Evolutionary conservation across 2,888 invertebrate species (phyloP), one percentile per base, ranked within the genome.

Genomic region (Idaea dimidiata): DNA sequence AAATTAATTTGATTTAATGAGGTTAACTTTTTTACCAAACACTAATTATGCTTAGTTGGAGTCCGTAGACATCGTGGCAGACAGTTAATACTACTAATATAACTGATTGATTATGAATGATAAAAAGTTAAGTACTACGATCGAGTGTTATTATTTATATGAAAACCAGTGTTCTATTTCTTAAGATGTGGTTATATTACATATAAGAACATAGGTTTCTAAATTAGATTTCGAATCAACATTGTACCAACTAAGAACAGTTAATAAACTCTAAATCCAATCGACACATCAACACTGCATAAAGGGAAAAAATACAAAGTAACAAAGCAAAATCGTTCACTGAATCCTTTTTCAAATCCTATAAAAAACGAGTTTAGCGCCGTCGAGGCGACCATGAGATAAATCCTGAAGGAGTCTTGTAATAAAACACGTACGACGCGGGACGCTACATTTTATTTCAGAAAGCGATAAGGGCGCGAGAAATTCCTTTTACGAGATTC

Each of bases 381-480:
- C 79, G 82, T 72, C 78, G 76, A 70, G 74, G 79, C 82, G 81
- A 81, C 88, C 83, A 81, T 80, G 86, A 91, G 89, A 89, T 91
- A 91, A 91, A 89, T 91, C 88, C 88, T 86, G 82, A 79, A 86
- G 84, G 84, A 86, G 87, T 87, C 85, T 79, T 80, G 87, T 90
- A 91, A 91, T 91, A 91, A 91, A 91, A 91, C 90, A 91, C 91
- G 90, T 89, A 87, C 88, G 86, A 83, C 77, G 86, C 82, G 82
- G 78, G 77, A 82, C 86, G 88, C 86, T 89, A 89, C 91, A 89
- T 91, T 91, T 91, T 91, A 92, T 92, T 92, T 91, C 88, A 84
- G 87, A 87, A 89, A 87, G 90, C 89, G 91, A 91, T 92, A 91
- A 91, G 91, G 87, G 88, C 86, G 85, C 86, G 85, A 88, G 89